Evolutionary conservation across 2,797 vertebrate species (phyloP), one percentile per base, ranked within the genome.

Genomic region (Rousettus madagascariensis): DNA sequence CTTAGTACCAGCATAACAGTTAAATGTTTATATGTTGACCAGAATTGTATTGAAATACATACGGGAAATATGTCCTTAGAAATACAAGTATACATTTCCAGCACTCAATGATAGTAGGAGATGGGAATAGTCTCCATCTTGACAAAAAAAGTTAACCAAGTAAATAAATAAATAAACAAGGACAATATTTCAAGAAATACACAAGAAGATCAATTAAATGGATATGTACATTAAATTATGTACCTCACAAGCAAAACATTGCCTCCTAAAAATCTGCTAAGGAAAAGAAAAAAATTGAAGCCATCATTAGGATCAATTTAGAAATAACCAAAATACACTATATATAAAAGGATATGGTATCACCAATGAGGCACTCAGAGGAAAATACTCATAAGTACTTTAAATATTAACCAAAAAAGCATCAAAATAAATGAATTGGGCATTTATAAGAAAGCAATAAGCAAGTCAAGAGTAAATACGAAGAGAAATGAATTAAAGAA

Each of bases 401-500:
- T 61, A 92, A 94, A 92, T 43, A 87, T n/a, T 71, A 96, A 92
- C 38, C 8, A 84, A 86, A 41, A 85, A 80, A 79, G 5, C 33
- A 41, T 72, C 61, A 88, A 75, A 91, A 92, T 84, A 61, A 88
- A 83, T 83, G 17, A 95, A 43, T 36, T 66, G 38, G 90, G 6
- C 16, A 68, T 16, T 82, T 86, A 12, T 16, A 33, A 87, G 57
- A 92, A 87, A 24, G 9, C 66, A 85, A 63, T 72, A 92, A 95
- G 22, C 82, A 94, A 85, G n/a, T 55, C 51, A 74, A 71, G 22
- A 26, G 13, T 74, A 68, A 77, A 33, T n/a, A 86, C 16, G 43
- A 93, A 36, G 4, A 49, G 33, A 61, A 95, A 78, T 71, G 82
- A 88, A 82, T 77, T 57, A 84, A 74, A 84, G 49, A 90, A 84